These are phyloP conservation scores for Huso huso DNA, from an alignment of 2,797 vertebrate genomes.

Conservation along the genomic window DNA sequence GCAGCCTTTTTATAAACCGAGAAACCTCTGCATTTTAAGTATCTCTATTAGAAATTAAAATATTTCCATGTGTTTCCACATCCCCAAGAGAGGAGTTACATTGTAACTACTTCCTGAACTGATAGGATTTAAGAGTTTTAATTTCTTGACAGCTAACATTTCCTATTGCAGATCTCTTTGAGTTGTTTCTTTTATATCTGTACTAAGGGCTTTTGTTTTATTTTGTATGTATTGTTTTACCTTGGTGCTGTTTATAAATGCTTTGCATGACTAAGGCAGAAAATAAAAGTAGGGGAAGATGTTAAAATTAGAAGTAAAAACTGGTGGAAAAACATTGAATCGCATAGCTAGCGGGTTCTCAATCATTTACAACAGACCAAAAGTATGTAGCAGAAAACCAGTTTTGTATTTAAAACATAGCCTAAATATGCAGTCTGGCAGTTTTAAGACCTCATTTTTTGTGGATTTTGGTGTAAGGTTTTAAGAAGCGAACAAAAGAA, in stretches of 20 bases:
- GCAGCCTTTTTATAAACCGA: slow-evolving; percentile 4
- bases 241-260: slow-evolving; percentile 9
- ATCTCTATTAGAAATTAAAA: slow-evolving; percentile 17
- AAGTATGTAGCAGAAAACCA: too few relatives aligned
- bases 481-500: too few relatives aligned
- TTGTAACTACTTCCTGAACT: slow-evolving; percentile 20
- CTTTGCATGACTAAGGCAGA: slow-evolving; percentile 10
- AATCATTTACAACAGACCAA: too few relatives aligned
- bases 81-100: not conserved
- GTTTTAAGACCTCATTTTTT: too few relatives aligned
- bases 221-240: not conserved
- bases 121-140: slow-evolving; percentile 8
- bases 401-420: too few relatives aligned
- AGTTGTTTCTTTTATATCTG: not conserved
- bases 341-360: too few relatives aligned
- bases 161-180: slow-evolving; percentile 10
- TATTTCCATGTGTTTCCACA: slow-evolving; percentile 3
- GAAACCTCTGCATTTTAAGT: slow-evolving; percentile 22
- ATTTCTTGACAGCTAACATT: slow-evolving; percentile 22
- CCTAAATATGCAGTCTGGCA: too few relatives aligned
- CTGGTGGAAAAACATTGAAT: too few relatives aligned
- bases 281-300: not conserved
- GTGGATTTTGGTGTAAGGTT: too few relatives aligned
- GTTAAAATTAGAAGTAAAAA: too few relatives aligned
- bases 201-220: too few relatives aligned